Conservation (phyloP, 1,140 invertebrate species). For the Euura saliciscinereae region DNA sequence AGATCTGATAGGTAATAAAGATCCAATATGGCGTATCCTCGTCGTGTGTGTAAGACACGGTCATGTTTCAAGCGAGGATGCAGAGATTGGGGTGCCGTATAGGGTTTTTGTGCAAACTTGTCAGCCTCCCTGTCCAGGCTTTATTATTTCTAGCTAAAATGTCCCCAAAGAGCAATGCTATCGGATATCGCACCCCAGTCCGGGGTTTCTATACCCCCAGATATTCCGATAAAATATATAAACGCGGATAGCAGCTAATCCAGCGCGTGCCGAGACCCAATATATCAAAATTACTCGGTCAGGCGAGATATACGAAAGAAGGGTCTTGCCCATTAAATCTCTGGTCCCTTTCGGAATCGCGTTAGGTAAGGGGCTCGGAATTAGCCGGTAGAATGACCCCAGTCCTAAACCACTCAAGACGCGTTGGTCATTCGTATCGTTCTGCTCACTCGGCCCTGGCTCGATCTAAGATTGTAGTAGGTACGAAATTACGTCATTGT, state of each 20-base stretch:
- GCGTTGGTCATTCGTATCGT: no score
- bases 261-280: constrained; percentile 18
- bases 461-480: no score
- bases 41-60: neutral
- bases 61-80: neutral
- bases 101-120: neutral
- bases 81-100: neutral
- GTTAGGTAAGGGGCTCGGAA: neutral
- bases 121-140: constrained; percentile 1
- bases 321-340: constrained; percentile 1
- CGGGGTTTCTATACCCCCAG: neutral
- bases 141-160: constrained; percentile 9
- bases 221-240: neutral
- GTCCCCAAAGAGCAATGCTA: constrained; percentile 4
- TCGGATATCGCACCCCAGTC: neutral
- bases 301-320: constrained; percentile 30
- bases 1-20: no score
- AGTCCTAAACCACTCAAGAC: neutral
- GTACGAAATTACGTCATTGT: no score
- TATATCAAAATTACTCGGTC: constrained; percentile 52
- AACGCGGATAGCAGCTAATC: neutral
- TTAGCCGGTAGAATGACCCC: neutral
- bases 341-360: neutral
- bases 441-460: no score
- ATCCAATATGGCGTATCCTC: neutral